Evolutionary conservation across 1,140 invertebrate species (phyloP), one percentile per base, ranked within the genome.

Genomic region (Samia ricini): DNA sequence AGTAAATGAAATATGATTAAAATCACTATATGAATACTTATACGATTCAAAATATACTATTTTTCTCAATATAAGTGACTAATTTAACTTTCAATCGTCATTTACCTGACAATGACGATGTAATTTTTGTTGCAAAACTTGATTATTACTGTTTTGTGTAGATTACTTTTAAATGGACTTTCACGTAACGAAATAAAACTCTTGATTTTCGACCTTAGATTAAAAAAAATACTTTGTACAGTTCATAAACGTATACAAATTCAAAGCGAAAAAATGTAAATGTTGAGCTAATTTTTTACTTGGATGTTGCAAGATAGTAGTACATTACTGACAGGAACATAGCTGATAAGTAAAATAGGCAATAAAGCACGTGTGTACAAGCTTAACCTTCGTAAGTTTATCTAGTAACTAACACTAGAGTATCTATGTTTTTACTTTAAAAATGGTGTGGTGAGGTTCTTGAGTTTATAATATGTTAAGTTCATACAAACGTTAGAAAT

Each of bases 291-390:
- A 42, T 15, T 42, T 42, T 42, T 42, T 36, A 33, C 19, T 51
- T 56, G 24, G 33, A 60, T 64, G 67, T 71, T 64, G 51, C 56
- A 36, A 66, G 69, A 72, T 72, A 63, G 61, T 22, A 22, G 51
- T 29, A 54, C 60, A 69, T 77, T 69, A 71, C 69, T 77, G 66
- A 72, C 68, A 61, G 60, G 60, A 61, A 55, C 58, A 52, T 60
- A 69, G 66, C 66, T 66, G 63, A 71, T 74, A 59, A 57, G 61
- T 54, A 50, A 72, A 68, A 63, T 71, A 57, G 66, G 66, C 72
- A 67, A 63, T 48, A 26, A 54, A 64, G 66, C 72, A 74, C 74
- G 72, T 74, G 67, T 67, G 64, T 42, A 42, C 4, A 42, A 56
- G 65, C 65, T 24, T 76, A 72, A 74, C 69, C 72, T 52, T 20